Evolutionary conservation across 2,888 invertebrate species (phyloP).

Genomic region (Globia sparganii): DNA sequence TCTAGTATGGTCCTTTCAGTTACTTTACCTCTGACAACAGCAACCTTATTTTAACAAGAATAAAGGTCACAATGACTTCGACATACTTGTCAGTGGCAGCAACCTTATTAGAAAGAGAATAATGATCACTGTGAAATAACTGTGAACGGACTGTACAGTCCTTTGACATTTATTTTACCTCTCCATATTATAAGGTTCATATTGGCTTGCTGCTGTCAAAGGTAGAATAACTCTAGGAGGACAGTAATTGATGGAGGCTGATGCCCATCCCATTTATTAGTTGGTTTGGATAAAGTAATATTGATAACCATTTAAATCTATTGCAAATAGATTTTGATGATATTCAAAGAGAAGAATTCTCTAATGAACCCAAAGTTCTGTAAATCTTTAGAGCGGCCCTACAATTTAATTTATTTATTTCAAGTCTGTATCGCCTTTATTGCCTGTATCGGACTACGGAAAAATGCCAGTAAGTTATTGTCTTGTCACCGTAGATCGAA

Average conservation of each 20-base stretch:
- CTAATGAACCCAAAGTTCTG: constrained; percentile 19
- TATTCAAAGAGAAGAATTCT: background rate
- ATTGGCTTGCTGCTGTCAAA: background rate
- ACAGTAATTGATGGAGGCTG: background rate
- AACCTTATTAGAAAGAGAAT: too few species aligned
- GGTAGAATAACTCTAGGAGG: background rate
- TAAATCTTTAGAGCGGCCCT: constrained; percentile 26
- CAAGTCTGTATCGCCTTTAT: constrained; percentile 86
- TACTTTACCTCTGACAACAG: background rate
- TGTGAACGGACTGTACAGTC: background rate
- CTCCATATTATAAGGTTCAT: background rate
- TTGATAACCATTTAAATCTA: background rate
- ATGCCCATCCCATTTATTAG: background rate
- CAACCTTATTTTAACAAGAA: too few species aligned
- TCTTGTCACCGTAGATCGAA: constrained; percentile 45
- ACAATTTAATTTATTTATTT: constrained; percentile 72
- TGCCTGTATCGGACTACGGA: constrained; percentile 84
- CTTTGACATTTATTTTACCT: background rate
- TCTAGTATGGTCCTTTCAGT: background rate
- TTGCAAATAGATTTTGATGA: constrained; percentile 38
- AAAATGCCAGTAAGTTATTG: constrained; percentile 82
- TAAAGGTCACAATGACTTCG: too few species aligned
- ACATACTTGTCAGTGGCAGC: too few species aligned
- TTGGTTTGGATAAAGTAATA: background rate
- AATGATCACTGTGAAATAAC: too few species aligned